Conservation (phyloP, 2,888 invertebrate genomes). For the Lasius platythorax region DNA sequence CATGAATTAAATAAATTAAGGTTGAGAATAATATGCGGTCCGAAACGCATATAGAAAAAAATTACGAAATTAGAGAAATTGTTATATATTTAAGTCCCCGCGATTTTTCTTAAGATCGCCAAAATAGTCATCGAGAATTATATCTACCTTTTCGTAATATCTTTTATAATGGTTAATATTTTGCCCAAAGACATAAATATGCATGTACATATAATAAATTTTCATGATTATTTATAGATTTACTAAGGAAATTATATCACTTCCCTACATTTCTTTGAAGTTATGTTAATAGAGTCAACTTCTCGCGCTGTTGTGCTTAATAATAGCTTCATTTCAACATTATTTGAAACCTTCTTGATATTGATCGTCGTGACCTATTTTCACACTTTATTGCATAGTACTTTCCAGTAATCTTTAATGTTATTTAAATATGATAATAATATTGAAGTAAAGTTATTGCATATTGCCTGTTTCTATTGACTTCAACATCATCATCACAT, state of each 20-base stretch:
- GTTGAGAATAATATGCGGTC: not conserved
- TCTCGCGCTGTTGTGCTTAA: not conserved
- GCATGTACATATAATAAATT: not conserved
- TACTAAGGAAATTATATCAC: not conserved
- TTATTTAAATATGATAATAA: constrained; percentile 20
- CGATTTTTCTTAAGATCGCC: not conserved
- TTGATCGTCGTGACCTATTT: not conserved
- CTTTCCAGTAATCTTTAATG: not conserved
- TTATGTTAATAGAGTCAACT: not conserved
- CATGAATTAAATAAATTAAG: not conserved
- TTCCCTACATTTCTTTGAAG: not conserved
- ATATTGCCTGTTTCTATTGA: not conserved
- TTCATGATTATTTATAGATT: not conserved
- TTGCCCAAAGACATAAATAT: not conserved
- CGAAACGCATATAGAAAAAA: not conserved
- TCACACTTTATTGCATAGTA: not conserved
- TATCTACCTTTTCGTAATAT: not conserved
- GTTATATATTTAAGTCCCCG: not conserved
- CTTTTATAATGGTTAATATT: not conserved
- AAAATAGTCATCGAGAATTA: not conserved
- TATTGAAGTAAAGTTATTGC: not conserved
- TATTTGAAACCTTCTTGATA: not conserved
- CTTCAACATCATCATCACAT: not conserved
- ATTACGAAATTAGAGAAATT: not conserved
- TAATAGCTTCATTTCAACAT: constrained; percentile 1